Base-by-base conservation (phyloP, 2,888 invertebrate species). In the Tiphia femorata region DNA sequence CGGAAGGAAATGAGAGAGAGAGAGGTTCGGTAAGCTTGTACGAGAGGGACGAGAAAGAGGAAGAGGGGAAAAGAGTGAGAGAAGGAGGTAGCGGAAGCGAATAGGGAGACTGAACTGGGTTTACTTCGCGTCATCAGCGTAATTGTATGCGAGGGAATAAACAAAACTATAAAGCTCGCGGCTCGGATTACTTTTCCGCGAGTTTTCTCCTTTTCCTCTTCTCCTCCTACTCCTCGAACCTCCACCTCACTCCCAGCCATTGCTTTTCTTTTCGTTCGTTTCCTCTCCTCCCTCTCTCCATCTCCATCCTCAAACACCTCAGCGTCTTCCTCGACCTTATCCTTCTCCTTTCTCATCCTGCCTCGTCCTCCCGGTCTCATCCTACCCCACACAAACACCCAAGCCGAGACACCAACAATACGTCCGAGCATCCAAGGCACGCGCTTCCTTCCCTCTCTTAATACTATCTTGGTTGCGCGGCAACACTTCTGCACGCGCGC, bases 101-200 rank as follows among this genome's bases (percentile, higher is more conserved):
- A 12, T 17, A 40, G 19, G 27, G 14, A 16, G 14, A 23, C 25
- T 41, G 25, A 33, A 23, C 49, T 42, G 40, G 37, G 51, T 62
- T 67, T 67, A 59, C 65, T 53, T 53, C 54, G 43, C 70, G 68
- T 73, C 74, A 72, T 75, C 75, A 72, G 63, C 67, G 74, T 74
- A 76, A 76, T 73, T 74, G 70, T 73, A 62, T 70, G 67, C 67
- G 66, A 69, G 70, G 68, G 64, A 73, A 75, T 76, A 76, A 76
- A 76, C 75, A 75, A 76, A 75, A 76, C 76, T 72, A 72, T 73
- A 73, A 72, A 75, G 63, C 72, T 60, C 64, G 65, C 58, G 58
- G 64, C 60, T 57, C 53, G 66, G 69, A 75, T 76, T 74, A 73
- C 70, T 72, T 74, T 67, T 47, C 70, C 67, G 51, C 64, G 54